Evolutionary conservation across 2,888 invertebrate genomes (phyloP).

Genomic region (Hyposoter dolosus): DNA sequence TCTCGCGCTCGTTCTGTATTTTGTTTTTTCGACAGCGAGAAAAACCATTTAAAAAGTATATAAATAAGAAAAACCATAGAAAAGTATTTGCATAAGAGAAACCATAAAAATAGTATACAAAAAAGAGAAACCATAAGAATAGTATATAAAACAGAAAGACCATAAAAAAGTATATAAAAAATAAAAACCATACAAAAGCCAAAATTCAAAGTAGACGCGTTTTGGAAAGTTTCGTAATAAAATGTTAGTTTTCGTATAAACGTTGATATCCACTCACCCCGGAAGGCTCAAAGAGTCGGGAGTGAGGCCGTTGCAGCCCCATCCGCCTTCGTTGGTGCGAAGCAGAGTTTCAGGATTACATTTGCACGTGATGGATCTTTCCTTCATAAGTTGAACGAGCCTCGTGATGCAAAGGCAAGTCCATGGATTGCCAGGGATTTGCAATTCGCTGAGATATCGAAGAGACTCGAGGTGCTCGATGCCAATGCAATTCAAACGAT

Average conservation of each 20-base stretch:
- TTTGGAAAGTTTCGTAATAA: not conserved
- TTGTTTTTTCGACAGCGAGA: too few relatives aligned
- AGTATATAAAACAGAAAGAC: too few relatives aligned
- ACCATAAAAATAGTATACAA: too few relatives aligned
- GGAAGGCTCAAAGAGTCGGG: not conserved
- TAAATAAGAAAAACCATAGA: too few relatives aligned
- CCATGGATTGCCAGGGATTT: constrained; percentile 77
- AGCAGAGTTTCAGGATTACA: constrained; percentile 65
- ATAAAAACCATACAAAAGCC: not conserved
- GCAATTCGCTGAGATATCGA: constrained; percentile 68
- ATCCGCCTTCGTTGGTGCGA: constrained; percentile 43
- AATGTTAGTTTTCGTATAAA: not conserved
- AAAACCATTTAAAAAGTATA: too few relatives aligned
- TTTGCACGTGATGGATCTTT: constrained; percentile 72
- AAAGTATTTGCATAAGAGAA: too few relatives aligned
- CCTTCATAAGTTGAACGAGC: constrained; percentile 71
- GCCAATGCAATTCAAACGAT: constrained; percentile 77
- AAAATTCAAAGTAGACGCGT: not conserved
- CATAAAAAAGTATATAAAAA: too few relatives aligned
- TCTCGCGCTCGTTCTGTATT: not conserved
- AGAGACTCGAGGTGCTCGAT: constrained; percentile 73
- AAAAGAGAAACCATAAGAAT: too few relatives aligned
- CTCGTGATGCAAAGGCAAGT: constrained; percentile 75
- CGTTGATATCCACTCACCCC: constrained; percentile 16
- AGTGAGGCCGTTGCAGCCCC: constrained; percentile 50